Evolutionary conservation across 1,140 invertebrate species (phyloP).

Genomic region (Hestina assimilis): DNA sequence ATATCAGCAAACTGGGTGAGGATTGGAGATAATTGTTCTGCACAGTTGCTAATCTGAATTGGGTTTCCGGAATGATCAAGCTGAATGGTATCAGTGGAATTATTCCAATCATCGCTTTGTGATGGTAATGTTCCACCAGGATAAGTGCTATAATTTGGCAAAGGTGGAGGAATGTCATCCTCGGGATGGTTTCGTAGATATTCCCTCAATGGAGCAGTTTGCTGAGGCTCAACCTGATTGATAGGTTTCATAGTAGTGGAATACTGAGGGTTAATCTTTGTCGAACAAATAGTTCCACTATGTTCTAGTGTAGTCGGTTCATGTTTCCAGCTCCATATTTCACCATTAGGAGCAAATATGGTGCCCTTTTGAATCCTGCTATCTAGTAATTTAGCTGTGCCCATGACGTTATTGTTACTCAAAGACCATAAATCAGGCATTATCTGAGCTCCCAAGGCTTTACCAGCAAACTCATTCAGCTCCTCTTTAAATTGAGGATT

Average conservation of each 20-base stretch:
- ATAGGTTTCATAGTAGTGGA: conserved; percentile 65
- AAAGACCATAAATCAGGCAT: conserved; percentile 64
- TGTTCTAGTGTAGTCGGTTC: conserved; percentile 66
- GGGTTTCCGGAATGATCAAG: conserved; percentile 40
- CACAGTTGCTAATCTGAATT: conserved; percentile 36
- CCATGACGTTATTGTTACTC: conserved; percentile 70
- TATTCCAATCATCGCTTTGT: conserved; percentile 39
- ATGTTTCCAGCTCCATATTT: conserved; percentile 77
- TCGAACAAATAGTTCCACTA: conserved; percentile 67
- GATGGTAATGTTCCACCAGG: conserved; percentile 46
- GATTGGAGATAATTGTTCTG: conserved; percentile 54
- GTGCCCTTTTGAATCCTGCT: conserved; percentile 73
- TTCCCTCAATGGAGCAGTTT: conserved; percentile 65
- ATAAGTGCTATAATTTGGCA: conserved; percentile 75
- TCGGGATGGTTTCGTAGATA: conserved; percentile 62
- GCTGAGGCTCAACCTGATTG: conserved; percentile 70
- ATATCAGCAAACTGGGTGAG: conserved; percentile 63
- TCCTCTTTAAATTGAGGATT: conserved; percentile 79
- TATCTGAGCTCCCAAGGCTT: conserved; percentile 71
- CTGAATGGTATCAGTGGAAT: conserved; percentile 37
- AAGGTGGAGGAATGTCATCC: conserved; percentile 66
- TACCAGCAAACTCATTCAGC: conserved; percentile 75
- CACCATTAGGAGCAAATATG: conserved; percentile 75
- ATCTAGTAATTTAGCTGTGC: conserved; percentile 60
- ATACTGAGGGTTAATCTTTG: conserved; percentile 69